These are phyloP conservation scores for Perodicticus potto DNA, from an alignment of 2,797 vertebrate genomes.

Conservation along the genomic window DNA sequence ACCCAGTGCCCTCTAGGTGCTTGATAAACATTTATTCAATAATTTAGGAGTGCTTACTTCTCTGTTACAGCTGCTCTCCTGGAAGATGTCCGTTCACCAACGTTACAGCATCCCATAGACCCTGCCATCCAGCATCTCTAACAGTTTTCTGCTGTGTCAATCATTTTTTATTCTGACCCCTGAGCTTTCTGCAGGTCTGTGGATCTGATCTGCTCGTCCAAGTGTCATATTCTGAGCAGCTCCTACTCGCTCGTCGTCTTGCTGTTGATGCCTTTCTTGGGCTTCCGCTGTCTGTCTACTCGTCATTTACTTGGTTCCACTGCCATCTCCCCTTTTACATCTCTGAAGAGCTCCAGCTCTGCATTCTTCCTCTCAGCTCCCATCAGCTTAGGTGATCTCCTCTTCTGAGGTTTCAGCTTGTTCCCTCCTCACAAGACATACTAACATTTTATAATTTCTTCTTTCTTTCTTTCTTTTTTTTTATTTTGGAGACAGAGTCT, in stretches of 20 bases:
- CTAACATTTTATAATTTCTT: background rate
- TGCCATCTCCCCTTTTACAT: background rate
- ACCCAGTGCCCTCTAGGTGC: background rate
- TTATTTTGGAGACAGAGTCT: background rate
- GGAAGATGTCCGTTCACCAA: background rate
- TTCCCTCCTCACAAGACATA: background rate
- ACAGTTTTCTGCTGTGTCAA: background rate
- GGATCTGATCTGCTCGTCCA: background rate
- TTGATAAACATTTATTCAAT: background rate
- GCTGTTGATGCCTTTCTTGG: background rate
- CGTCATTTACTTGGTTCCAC: background rate
- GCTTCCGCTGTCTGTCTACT: background rate
- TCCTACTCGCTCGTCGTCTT: background rate
- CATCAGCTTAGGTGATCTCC: background rate
- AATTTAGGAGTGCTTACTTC: conserved; percentile 34
- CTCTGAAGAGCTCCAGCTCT: background rate
- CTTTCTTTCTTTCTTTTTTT: conserved; percentile 1
- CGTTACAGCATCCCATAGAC: background rate
- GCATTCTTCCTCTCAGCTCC: background rate
- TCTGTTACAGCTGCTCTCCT: conserved; percentile 5
- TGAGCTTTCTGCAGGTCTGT: background rate
- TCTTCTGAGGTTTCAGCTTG: background rate
- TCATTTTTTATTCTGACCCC: background rate
- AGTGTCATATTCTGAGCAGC: background rate
- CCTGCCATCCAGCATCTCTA: background rate